These are phyloP conservation scores for Nomada lathburiana DNA, from an alignment of 2,888 invertebrate species.

Conservation along the genomic window DNA sequence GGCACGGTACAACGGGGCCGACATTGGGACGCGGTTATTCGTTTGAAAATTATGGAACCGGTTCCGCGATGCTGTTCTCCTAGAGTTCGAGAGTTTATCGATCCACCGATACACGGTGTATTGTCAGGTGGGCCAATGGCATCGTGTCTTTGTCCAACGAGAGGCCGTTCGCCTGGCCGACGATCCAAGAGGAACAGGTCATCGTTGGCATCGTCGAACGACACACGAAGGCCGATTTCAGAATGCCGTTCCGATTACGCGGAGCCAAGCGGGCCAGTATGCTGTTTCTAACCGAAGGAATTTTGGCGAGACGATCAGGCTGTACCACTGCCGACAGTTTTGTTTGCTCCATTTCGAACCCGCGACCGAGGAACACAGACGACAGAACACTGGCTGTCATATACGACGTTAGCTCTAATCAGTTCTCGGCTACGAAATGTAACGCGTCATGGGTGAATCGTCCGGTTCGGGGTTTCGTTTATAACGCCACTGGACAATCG, in stretches of 20 bases:
- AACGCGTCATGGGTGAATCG: too few species aligned
- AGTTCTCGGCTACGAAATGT: too few species aligned
- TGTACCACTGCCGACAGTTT: background rate
- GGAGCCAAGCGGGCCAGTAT: slow-evolving; percentile 44
- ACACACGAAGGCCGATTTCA: slow-evolving; percentile 35
- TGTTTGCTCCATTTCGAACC: background rate
- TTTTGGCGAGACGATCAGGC: slow-evolving; percentile 31
- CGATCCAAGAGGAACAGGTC: slow-evolving; percentile 40
- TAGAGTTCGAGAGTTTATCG: slow-evolving; percentile 50
- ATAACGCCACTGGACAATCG: too few species aligned
- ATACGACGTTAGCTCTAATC: too few species aligned
- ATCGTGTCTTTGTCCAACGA: slow-evolving; percentile 55
- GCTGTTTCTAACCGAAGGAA: slow-evolving; percentile 28
- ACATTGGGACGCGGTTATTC: slow-evolving; percentile 43
- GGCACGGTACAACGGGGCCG: background rate
- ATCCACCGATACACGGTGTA: slow-evolving; percentile 56
- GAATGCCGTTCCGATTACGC: slow-evolving; percentile 26
- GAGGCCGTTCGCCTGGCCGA: slow-evolving; percentile 45
- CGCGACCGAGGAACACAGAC: background rate
- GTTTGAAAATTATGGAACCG: slow-evolving; percentile 68
- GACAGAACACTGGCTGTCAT: too few species aligned
- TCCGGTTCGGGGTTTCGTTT: too few species aligned
- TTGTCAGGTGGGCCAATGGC: slow-evolving; percentile 58
- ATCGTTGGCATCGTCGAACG: slow-evolving; percentile 42
- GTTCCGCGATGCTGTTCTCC: slow-evolving; percentile 46